phyloP scores from a whole-genome alignment of 1,140 invertebrate species.

The Nilaparvata lugens region DNA sequence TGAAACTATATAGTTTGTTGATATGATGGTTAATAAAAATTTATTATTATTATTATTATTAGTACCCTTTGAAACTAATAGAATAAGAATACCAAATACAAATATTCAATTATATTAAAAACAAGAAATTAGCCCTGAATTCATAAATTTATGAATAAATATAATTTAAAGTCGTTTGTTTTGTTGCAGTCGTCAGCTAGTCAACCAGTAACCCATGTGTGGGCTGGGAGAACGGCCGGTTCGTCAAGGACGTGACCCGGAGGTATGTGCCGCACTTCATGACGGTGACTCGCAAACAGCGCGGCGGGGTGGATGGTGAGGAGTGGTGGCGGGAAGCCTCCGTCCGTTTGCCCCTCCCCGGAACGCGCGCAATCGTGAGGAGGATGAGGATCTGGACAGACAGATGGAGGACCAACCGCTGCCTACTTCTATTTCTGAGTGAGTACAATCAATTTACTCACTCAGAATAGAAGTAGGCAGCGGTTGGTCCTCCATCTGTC shows the following conservation, averaged over 20 bases:
- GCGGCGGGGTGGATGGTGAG: constrained; percentile 59
- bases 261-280: constrained; percentile 81
- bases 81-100: too few species aligned
- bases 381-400: constrained; percentile 68
- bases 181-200: constrained; percentile 49
- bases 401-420: constrained; percentile 66
- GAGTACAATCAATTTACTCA: too few species aligned
- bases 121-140: too few species aligned
- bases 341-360: constrained; percentile 45
- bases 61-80: too few species aligned
- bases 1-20: too few species aligned
- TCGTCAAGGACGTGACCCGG: constrained; percentile 79
- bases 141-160: too few species aligned
- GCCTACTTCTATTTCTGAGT: constrained; percentile 68
- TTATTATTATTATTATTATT: too few species aligned
- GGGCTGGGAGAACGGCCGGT: constrained; percentile 66
- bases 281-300: constrained; percentile 64
- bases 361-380: constrained; percentile 53
- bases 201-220: constrained; percentile 73
- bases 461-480: constrained; percentile 67
- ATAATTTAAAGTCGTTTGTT: too few species aligned
- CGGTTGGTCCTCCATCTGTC: constrained; percentile 62
- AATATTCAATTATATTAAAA: too few species aligned
- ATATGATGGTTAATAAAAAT: too few species aligned
- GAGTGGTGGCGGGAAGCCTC: constrained; percentile 70